Percentiles rank a stretch among this genome's conserved stretches.
Evolutionary conservation across 2,797 vertebrate genomes (phyloP).

Genomic region (Rhynchonycteris naso): DNA sequence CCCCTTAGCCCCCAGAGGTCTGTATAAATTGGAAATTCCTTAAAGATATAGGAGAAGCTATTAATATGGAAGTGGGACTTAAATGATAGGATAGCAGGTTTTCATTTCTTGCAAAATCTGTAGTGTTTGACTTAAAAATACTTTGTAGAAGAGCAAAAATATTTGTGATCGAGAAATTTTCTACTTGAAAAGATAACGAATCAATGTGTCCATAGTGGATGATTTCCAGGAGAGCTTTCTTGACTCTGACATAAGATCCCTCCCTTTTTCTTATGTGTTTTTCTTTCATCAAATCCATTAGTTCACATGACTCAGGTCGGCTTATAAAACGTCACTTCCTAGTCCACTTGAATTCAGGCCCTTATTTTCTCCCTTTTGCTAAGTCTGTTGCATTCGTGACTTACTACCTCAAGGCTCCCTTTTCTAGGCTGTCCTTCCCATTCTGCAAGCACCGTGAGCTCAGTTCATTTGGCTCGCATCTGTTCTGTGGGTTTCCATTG

Average conservation of each 20-base stretch:
- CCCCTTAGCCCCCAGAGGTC: background rate
- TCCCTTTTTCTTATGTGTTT: background rate
- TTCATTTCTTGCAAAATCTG: background rate
- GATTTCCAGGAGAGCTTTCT: background rate
- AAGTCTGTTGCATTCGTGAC: background rate
- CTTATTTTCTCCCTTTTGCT: background rate
- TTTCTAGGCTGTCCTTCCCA: background rate
- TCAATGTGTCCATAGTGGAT: background rate
- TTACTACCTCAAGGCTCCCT: background rate
- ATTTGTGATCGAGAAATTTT: conserved; percentile 17
- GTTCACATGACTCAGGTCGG: background rate
- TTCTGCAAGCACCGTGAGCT: background rate
- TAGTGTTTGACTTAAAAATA: conserved; percentile 4
- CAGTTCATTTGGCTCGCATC: background rate
- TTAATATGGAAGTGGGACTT: background rate
- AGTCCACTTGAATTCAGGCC: background rate
- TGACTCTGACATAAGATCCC: background rate
- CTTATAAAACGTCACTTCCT: background rate
- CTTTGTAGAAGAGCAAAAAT: background rate
- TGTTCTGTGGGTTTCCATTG: background rate
- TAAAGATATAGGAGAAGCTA: background rate
- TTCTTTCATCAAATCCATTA: background rate
- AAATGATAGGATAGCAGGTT: background rate
- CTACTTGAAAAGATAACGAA: conserved; percentile 1
- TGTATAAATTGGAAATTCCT: background rate